Base-by-base conservation (phyloP, 2,888 invertebrate genomes). In the Caenorhabditis sp. region DNA sequence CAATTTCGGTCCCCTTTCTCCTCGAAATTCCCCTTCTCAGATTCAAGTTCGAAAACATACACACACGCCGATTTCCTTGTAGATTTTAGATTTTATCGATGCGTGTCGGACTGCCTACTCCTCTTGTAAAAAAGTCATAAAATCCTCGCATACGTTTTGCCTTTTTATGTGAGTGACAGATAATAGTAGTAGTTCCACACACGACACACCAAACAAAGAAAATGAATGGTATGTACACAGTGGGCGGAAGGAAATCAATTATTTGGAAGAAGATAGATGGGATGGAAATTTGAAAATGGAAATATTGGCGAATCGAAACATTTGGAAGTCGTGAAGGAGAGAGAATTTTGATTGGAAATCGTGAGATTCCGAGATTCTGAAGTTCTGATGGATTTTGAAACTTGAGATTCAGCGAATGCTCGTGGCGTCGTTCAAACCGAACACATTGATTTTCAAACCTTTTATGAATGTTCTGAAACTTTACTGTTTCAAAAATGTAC, bases 61-160 rank as follows among this genome's bases (percentile, higher is more conserved):
- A 38, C 38, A 38, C 6, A 35, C 8, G 14, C 47, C 47, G 49
- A 49, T 49, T 22, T 22, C 49, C 49, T 31, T 38, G 26, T 16
- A 54, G 54, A 54, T 54, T 54, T 54, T 61, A 61, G 56, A 56
- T 56, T 22, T 61, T 22, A 61, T 58, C 58, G 58, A 58, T 61
- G 61, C 61, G 61, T 61, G 22, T 31, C 35, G 58, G 31, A 58
- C 58, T 58, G 19, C n/a, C 49, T 58, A 26, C 12, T 38, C 38
- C 10, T 38, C 19, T 58, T 19, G 24, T 38, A 61, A 61, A 61
- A 61, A 38, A 61, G 41, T 38, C 61, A 41, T 61, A 61, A 61
- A 61, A 61, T 41, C 41, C 56, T 22, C 49, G 49, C 19, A 49
- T 49, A 49, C 49, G 49, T 49, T 49, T 49, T 49, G n/a, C n/a